Conservation (phyloP, 2,113 vertebrate species). For the Artemisiospiza belli region DNA sequence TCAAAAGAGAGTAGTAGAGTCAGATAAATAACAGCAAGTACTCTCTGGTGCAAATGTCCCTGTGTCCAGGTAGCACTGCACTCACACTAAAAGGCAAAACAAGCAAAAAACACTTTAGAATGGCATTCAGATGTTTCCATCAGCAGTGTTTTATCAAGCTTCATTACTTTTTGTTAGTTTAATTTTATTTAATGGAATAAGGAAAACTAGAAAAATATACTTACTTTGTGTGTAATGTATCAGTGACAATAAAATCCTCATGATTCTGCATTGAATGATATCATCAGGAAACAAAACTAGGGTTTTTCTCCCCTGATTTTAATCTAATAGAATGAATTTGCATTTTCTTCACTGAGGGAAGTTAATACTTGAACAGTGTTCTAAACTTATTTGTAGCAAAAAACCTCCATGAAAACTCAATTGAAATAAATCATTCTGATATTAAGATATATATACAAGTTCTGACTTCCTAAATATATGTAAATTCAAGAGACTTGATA, state of each 20-base stretch:
- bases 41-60: conserved; percentile 66
- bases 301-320: not conserved
- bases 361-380: not conserved
- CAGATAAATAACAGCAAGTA: conserved; percentile 65
- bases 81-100: conserved; percentile 59
- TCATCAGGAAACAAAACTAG: conserved; percentile 1
- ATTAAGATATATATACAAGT: not conserved
- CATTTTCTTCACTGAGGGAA: not conserved
- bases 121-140: conserved; percentile 58
- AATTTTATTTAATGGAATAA: conserved; percentile 68
- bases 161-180: conserved; percentile 76
- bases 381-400: not conserved
- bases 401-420: not conserved
- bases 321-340: not conserved
- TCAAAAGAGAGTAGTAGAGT: conserved; percentile 46
- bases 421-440: not conserved
- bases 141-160: conserved; percentile 73
- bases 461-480: not conserved
- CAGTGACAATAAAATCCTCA: conserved; percentile 52
- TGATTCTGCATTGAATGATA: conserved; percentile 52
- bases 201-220: conserved; percentile 47
- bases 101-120: conserved; percentile 70
- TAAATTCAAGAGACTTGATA: not conserved
- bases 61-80: conserved; percentile 42
- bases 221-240: conserved; percentile 49